Evolutionary conservation across 2,888 invertebrate genomes (phyloP).

Genomic region (Psylliodes chrysocephalus): DNA sequence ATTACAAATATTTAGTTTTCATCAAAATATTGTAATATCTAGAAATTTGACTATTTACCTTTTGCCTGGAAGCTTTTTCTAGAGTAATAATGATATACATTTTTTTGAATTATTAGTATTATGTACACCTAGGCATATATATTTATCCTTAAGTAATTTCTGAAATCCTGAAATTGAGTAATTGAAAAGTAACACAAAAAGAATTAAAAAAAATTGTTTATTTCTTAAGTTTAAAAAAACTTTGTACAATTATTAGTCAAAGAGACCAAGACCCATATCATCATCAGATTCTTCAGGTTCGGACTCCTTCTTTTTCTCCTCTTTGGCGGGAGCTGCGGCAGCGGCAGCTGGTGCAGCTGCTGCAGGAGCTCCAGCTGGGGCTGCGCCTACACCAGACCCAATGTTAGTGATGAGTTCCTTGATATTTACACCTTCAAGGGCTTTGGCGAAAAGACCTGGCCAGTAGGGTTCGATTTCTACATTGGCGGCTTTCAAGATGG

Average conservation of each 20-base stretch:
- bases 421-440: slow-evolving; percentile 93
- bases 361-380: slow-evolving; percentile 77
- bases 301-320: slow-evolving; percentile 81
- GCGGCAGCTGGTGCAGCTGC: slow-evolving; percentile 76
- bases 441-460: slow-evolving; percentile 98
- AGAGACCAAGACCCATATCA: slow-evolving; percentile 94
- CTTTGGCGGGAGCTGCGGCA: slow-evolving; percentile 72
- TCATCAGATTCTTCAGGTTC: slow-evolving; percentile 87
- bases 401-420: slow-evolving; percentile 94
- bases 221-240: slow-evolving; percentile 20
- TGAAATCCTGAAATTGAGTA: too few relatives aligned
- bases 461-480: slow-evolving; percentile 99
- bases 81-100: too few relatives aligned
- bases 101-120: too few relatives aligned
- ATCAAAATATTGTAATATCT: too few relatives aligned
- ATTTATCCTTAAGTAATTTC: too few relatives aligned
- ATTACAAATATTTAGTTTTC: too few relatives aligned
- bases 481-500: slow-evolving; percentile 95
- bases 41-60: too few relatives aligned
- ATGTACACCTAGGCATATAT: too few relatives aligned
- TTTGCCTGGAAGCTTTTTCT: too few relatives aligned
- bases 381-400: slow-evolving; percentile 90
- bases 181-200: too few relatives aligned
- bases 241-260: slow-evolving; percentile 66
- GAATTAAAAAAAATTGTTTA: too few relatives aligned